Base-by-base conservation (phyloP, 2,113 vertebrate species). In the Stegastes partitus region DNA sequence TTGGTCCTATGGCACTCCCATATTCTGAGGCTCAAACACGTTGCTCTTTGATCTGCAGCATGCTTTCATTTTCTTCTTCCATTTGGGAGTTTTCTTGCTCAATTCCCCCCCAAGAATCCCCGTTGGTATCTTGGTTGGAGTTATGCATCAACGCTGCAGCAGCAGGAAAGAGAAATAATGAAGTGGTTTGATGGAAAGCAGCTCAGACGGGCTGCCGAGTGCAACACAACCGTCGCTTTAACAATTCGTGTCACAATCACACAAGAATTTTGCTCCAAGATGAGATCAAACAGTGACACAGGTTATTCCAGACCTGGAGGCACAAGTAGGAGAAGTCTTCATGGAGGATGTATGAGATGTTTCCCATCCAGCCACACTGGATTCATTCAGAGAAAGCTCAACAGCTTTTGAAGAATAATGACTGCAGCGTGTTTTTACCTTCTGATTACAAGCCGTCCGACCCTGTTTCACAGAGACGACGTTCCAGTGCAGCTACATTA, bases 1-100 rank as follows among this genome's bases (percentile, higher is more conserved):
- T 31, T 57, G n/a, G n/a, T 9, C 14, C 11, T 47, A 34, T 56
- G 11, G 34, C 2, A 44, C 51, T 19, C 21, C 62, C 50, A 47
- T 59, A 69, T 83, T 78, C 49, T 15, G 56, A 28, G 39, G 73
- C 68, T 81, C 75, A 84, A 79, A 74, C 73, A 55, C 45, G 75
- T 69, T 85, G 71, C 39, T 19, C 74, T 90, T 89, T 93, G 82
- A 86, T 90, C 61, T 87, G 78, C 53, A 74, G 6, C 79, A 53
- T 23, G 63, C 77, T 87, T 85, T 79, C 68, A 83, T 87, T 89
- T 84, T 73, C 68, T 62, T 87, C 55, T 16, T 74, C 37, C 74
- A 22, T 79, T 68, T 44, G 74, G 62, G 82, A 87, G n/a, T 69
- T 82, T 19, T 66, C 59, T 28, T 67, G 66, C 85, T 76, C 64